Evolutionary conservation across 2,113 vertebrate genomes (phyloP).

Genomic region (Pelmatolapia mariae): DNA sequence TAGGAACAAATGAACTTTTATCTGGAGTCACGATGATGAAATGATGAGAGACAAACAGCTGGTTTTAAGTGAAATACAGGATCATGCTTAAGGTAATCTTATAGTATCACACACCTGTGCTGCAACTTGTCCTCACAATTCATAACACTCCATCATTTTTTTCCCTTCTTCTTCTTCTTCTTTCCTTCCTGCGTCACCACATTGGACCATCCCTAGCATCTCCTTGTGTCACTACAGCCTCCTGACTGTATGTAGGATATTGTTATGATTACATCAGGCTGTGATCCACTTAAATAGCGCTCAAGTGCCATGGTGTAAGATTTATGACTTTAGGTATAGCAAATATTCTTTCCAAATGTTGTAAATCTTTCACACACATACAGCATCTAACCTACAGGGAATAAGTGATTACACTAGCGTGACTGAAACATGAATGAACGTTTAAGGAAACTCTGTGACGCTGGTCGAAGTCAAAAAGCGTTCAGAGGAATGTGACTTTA

Average conservation of each 20-base stretch:
- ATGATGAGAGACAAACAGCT: neutral
- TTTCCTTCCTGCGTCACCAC: neutral
- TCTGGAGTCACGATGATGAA: neutral
- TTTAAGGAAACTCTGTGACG: neutral
- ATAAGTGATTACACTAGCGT: neutral
- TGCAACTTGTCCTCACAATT: neutral
- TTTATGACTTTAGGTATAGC: neutral
- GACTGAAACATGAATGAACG: neutral
- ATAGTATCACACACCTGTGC: neutral
- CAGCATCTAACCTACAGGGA: neutral
- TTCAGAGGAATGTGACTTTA: constrained; percentile 28
- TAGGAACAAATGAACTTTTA: neutral
- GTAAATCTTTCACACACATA: neutral
- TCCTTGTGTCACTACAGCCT: neutral
- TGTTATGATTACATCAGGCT: neutral
- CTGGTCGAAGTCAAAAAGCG: neutral
- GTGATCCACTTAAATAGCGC: neutral
- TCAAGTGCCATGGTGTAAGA: neutral
- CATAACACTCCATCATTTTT: neutral
- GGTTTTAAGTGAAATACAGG: neutral
- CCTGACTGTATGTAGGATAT: neutral
- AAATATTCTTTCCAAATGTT: neutral
- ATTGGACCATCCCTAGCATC: neutral
- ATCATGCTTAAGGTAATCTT: neutral
- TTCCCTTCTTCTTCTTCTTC: neutral